Evolutionary conservation across 2,113 vertebrate genomes (phyloP).

Genomic region (Steatornis caripensis): DNA sequence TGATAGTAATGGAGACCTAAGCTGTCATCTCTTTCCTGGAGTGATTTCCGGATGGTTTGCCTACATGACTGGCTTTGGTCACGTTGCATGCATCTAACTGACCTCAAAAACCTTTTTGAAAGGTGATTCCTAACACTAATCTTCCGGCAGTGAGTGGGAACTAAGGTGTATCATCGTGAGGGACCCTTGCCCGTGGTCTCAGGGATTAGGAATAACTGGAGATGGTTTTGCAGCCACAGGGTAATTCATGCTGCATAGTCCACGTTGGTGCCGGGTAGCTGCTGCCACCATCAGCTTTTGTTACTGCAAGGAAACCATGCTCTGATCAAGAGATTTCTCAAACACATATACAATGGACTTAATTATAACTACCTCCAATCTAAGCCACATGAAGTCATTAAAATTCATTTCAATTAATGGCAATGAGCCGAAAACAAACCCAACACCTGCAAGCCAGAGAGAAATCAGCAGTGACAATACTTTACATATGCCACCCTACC

Average conservation of each 20-base stretch:
- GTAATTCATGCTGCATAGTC: neutral
- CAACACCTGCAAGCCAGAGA: neutral
- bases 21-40: neutral
- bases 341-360: neutral
- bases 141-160: neutral
- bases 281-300: neutral
- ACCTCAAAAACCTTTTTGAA: neutral
- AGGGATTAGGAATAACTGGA: neutral
- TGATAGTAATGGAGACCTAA: neutral
- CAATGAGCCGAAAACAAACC: neutral
- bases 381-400: constrained; percentile 28
- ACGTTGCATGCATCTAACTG: neutral
- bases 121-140: neutral
- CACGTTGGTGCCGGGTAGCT: neutral
- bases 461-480: neutral
- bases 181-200: neutral
- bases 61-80: neutral
- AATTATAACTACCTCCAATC: constrained; percentile 5
- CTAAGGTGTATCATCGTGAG: rapidly evolving
- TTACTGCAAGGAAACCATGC: neutral
- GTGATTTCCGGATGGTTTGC: neutral
- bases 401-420: constrained; percentile 39
- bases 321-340: constrained; percentile 9
- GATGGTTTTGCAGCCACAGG: neutral
- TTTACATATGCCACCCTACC: neutral